phyloP scores from a whole-genome alignment of 2,113 vertebrate genomes.

The Rallus limicola region DNA sequence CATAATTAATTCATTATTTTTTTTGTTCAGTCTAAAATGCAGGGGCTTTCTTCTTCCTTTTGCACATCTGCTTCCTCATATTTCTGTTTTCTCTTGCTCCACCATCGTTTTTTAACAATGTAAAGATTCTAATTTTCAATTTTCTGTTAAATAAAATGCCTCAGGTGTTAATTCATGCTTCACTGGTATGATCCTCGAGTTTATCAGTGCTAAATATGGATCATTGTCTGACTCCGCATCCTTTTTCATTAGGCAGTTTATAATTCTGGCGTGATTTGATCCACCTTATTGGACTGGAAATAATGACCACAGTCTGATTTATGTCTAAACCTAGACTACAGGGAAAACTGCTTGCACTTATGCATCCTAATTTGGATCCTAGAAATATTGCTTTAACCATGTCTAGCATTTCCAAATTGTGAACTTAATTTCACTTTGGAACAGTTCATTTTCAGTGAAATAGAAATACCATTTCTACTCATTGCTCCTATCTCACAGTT shows the following conservation, averaged over 20 bases:
- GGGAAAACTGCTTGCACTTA: background rate
- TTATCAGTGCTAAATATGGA: conserved; percentile 31
- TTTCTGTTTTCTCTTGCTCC: background rate
- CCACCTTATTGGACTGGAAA: conserved; percentile 49
- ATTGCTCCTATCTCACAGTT: background rate
- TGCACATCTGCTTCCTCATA: background rate
- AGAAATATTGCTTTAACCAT: background rate
- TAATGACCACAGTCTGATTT: conserved; percentile 31
- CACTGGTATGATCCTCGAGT: background rate
- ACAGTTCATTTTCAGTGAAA: background rate
- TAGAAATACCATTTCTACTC: background rate
- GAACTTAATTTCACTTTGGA: background rate
- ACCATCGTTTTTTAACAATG: background rate
- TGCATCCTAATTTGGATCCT: background rate
- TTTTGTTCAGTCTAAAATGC: background rate
- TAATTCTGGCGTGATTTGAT: conserved; percentile 45
- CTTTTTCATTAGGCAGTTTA: conserved; percentile 42
- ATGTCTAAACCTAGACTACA: background rate
- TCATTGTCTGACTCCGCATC: conserved; percentile 42
- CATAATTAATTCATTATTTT: background rate
- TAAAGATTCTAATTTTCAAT: conserved; percentile 24
- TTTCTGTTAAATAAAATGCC: conserved; percentile 28
- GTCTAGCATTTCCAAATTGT: background rate
- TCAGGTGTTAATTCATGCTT: conserved; percentile 60
- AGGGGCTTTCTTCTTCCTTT: background rate